Conservation (phyloP, 92 coral and sea anemone genomes). For the Phenganax marumi region DNA sequence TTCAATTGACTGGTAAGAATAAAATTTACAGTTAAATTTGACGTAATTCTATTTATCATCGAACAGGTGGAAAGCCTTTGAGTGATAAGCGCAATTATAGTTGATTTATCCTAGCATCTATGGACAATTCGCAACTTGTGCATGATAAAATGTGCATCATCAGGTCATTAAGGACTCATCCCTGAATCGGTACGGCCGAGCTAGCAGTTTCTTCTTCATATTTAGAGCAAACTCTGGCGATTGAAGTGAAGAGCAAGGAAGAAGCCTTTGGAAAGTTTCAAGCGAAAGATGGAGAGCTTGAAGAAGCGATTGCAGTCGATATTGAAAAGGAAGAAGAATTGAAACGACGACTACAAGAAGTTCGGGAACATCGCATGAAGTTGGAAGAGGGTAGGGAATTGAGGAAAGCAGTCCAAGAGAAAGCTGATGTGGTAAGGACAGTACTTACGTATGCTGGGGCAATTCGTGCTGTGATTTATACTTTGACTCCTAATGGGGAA, state of each 20-base stretch:
- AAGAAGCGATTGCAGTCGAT: neutral
- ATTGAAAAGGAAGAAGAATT: slow-evolving; percentile 26
- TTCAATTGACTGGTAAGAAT: slow-evolving; percentile 29
- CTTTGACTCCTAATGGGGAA: neutral
- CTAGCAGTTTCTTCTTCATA: neutral
- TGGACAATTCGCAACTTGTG: no score
- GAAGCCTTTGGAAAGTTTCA: slow-evolving; percentile 16
- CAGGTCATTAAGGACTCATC: no score
- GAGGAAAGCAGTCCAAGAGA: slow-evolving; percentile 17
- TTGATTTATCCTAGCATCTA: no score
- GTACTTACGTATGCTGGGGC: neutral
- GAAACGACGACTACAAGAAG: neutral
- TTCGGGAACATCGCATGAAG: slow-evolving; percentile 7
- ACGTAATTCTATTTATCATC: no score
- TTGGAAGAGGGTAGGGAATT: slow-evolving; percentile 25
- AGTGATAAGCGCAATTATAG: no score
- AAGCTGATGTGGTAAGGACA: slow-evolving; percentile 35
- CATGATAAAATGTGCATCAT: no score
- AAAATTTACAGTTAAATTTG: neutral
- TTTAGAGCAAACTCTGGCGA: slow-evolving; percentile 13
- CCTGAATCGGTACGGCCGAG: neutral
- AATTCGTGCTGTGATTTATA: neutral
- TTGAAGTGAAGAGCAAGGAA: slow-evolving; percentile 17
- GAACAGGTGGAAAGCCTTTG: no score
- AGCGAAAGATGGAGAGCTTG: slow-evolving; percentile 4